Evolutionary conservation across 1,140 invertebrate genomes (phyloP), one percentile per base, ranked within the genome.

Genomic region (Kradibia gibbosae): DNA sequence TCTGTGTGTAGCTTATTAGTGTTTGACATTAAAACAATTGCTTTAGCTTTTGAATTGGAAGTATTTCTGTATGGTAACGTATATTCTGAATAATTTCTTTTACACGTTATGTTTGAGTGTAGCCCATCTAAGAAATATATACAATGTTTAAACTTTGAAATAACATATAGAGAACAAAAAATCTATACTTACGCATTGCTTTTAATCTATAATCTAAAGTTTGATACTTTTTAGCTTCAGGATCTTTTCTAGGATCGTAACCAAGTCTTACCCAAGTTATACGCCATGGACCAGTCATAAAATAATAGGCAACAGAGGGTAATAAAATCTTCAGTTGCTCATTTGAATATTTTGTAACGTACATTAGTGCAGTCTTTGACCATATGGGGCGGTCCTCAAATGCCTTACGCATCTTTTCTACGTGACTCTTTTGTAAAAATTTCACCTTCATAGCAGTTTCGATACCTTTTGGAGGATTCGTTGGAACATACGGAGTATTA

Each of bases 201-300:
- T 96, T 93, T 45, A 97, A 89, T 84, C 97, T 93, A 88, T 96
- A 98, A 91, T 98, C 97, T 39, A 99, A 91, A 17, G 94, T 95
- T 90, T 99, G 97, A 89, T 97, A 98, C 62, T 94, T 94, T 84
- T 95, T 94, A 39, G 96, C 93, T 2, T 91, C 88, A n/a, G 95
- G 94, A 84, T 97, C 94, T 85, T 94, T 95, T 60, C 95, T 92
- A 0, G 97, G 97, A 92, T 98, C 96, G 86, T 97, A 98, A 0
- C 97, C 97, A 86, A 95, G 94, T 87, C 92, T 94, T 0, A 97
- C 94, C 95, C 97, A 98, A 87, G 96, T 93, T 67, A 94, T 94
- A 77, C 96, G 92, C 96, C 97, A 99, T 0, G 98, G 98, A 0
- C 98, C 98, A 84, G 94, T 95, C 20, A 93, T 92, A 89, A 95